Conservation (phyloP, 2,113 vertebrate genomes). For the Desmodus rotundus region DNA sequence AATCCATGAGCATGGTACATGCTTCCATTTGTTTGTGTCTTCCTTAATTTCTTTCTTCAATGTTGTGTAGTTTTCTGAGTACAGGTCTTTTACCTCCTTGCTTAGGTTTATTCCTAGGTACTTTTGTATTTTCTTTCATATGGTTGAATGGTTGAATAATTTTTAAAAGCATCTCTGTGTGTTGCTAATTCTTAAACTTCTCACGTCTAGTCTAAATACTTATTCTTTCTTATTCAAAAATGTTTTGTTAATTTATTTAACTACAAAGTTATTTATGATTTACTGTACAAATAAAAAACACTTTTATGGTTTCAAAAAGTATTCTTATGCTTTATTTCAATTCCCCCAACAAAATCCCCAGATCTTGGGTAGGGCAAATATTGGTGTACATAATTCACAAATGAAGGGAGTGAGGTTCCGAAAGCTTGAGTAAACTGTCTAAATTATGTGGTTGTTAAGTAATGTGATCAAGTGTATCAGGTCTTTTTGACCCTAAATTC, state of each 20-base stretch:
- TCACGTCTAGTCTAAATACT: neutral
- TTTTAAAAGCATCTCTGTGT: neutral
- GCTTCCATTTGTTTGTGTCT: too few relatives aligned
- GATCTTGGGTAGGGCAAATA: neutral
- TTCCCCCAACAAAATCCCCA: neutral
- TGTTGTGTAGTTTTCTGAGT: too few relatives aligned
- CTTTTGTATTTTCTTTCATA: neutral
- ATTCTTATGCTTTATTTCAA: neutral
- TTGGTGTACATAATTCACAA: neutral
- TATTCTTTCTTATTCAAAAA: constrained; percentile 11
- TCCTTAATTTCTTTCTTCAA: too few relatives aligned
- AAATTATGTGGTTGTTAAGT: neutral
- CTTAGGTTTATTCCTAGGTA: too few relatives aligned
- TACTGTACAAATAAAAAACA: neutral
- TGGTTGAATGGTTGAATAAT: neutral
- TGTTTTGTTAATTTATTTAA: neutral
- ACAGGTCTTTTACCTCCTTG: too few relatives aligned
- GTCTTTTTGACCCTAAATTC: neutral
- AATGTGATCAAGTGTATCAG: neutral
- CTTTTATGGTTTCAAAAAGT: neutral
- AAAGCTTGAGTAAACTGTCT: neutral
- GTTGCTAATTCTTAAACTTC: neutral
- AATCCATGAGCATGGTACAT: too few relatives aligned
- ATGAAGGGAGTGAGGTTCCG: neutral
- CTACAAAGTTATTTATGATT: neutral